phyloP scores from a whole-genome alignment of 2,888 invertebrate genomes.

The Sinotaia quadrata region DNA sequence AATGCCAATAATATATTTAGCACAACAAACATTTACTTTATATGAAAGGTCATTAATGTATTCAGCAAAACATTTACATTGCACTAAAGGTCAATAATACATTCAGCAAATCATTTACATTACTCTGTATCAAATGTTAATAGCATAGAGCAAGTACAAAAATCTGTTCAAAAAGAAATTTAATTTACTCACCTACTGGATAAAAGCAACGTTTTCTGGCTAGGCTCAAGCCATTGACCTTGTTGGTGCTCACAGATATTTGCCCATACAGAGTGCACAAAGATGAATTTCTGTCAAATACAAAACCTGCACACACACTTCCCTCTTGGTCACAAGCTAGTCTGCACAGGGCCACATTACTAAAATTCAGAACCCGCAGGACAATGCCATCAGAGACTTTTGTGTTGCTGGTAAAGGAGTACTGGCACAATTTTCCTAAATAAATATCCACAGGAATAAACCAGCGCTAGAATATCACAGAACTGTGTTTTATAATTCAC shows the following conservation, averaged over 20 bases:
- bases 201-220: neutral
- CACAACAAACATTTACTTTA: too few relatives aligned
- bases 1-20: too few relatives aligned
- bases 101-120: too few relatives aligned
- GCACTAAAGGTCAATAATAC: too few relatives aligned
- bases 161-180: too few relatives aligned
- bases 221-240: neutral
- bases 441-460: neutral
- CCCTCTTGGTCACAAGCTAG: neutral
- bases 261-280: neutral
- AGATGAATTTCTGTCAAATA: neutral
- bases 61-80: too few relatives aligned
- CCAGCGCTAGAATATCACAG: too few relatives aligned
- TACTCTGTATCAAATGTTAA: too few relatives aligned
- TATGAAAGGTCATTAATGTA: too few relatives aligned
- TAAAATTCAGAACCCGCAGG: neutral
- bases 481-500: too few relatives aligned
- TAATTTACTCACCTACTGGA: neutral
- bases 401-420: neutral
- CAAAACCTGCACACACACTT: neutral
- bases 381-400: neutral
- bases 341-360: neutral
- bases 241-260: neutral
- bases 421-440: constrained; percentile 23
- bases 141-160: too few relatives aligned